phyloP scores from a whole-genome alignment of 2,797 vertebrate genomes.

The Pangasius djambal region DNA sequence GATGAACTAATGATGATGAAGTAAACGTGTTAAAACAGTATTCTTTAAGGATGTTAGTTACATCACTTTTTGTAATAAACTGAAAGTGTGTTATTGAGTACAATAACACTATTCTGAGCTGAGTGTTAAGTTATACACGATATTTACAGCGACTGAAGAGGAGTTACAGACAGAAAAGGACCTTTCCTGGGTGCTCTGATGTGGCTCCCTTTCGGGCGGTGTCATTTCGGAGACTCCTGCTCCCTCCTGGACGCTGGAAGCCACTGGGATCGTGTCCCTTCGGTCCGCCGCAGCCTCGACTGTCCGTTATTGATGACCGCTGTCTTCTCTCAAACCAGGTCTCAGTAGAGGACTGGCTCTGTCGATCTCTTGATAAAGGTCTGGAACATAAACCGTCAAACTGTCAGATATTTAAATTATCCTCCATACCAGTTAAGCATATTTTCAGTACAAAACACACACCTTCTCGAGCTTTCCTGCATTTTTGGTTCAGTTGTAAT shows the following conservation, averaged over 20 bases:
- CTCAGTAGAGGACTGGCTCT: conserved; percentile 9
- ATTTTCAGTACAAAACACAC: not conserved
- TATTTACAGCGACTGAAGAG: not conserved
- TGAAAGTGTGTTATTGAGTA: not conserved
- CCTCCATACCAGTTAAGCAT: not conserved
- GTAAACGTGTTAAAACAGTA: not conserved
- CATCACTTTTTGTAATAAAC: not conserved
- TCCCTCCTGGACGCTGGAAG: conserved; percentile 18
- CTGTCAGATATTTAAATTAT: not conserved
- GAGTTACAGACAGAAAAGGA: not conserved
- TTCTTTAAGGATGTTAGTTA: not conserved
- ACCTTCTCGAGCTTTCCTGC: conserved; percentile 35
- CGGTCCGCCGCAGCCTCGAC: not conserved
- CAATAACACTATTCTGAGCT: not conserved
- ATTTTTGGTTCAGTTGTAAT: not conserved
- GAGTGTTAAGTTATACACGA: not conserved
- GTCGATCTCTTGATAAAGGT: conserved; percentile 25
- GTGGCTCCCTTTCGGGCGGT: not conserved
- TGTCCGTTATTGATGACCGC: conserved; percentile 17
- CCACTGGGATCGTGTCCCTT: conserved; percentile 10
- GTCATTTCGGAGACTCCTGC: not conserved
- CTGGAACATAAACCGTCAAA: conserved; percentile 37
- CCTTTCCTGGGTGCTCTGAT: conserved; percentile 39
- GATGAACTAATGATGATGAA: not conserved
- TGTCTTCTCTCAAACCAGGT: conserved; percentile 54